Evolutionary conservation across 2,113 vertebrate species (phyloP).

Genomic region (Microcebus jonahi): DNA sequence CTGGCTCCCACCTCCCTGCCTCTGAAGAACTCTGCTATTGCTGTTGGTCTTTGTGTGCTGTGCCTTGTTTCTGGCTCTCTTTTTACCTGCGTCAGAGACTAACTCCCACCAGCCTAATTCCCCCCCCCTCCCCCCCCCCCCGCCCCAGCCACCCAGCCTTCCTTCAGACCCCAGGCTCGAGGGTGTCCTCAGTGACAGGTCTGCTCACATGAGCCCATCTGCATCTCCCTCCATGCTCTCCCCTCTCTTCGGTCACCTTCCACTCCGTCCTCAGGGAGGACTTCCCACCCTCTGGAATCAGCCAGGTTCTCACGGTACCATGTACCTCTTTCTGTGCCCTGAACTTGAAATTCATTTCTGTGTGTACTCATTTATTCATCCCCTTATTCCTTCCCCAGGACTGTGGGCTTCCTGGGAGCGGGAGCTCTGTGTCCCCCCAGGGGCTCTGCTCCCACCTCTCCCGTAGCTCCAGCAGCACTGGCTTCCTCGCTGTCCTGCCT

Average conservation of each 20-base stretch:
- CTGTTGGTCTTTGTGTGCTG: no score
- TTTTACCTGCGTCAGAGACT: no score
- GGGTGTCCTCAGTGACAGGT: accelerated
- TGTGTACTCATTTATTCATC: not conserved
- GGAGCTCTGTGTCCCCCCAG: not conserved
- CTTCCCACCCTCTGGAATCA: not conserved
- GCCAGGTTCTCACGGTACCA: not conserved
- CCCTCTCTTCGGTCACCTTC: not conserved
- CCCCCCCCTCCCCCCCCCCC: no score
- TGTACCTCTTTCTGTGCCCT: not conserved
- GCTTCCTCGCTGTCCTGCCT: no score
- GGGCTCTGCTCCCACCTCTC: not conserved
- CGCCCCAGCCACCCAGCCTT: not conserved
- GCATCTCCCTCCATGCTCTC: no score
- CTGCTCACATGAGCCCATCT: not conserved
- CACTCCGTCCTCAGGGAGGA: not conserved
- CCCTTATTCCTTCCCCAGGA: not conserved
- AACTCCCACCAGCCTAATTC: not conserved
- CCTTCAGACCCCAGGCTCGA: not conserved
- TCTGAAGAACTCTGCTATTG: no score
- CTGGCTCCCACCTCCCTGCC: not conserved
- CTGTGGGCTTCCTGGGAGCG: no score
- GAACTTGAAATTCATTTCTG: not conserved
- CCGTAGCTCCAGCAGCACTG: not conserved
- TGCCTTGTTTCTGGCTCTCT: no score